Conservation (phyloP, 2,797 vertebrate genomes). For the Esox lucius region DNA sequence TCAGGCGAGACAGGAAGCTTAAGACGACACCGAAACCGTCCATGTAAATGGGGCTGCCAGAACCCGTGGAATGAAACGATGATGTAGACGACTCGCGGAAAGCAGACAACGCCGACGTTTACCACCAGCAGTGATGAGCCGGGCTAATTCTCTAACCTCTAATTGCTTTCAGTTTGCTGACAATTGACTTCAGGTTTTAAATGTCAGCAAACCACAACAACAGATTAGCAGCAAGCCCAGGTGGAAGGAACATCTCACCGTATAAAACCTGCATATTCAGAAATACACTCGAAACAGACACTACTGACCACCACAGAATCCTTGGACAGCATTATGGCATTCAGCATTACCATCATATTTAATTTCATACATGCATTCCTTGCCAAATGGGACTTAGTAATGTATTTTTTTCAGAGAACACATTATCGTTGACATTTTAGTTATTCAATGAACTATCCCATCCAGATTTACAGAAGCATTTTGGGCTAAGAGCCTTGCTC, state of each 20-base stretch:
- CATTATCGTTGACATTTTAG: constrained; percentile 5
- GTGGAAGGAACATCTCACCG: not conserved
- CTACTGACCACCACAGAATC: not conserved
- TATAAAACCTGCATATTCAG: not conserved
- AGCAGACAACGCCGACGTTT: not conserved
- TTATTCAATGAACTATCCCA: too few species aligned
- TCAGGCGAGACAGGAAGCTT: constrained; percentile 27
- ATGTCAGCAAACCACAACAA: constrained; percentile 45
- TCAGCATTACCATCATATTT: constrained; percentile 34
- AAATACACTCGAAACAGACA: not conserved
- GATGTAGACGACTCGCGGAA: constrained; percentile 14
- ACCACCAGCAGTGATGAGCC: constrained; percentile 31
- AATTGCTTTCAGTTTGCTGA: constrained; percentile 54
- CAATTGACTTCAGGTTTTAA: constrained; percentile 38
- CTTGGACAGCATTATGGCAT: constrained; percentile 26
- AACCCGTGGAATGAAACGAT: constrained; percentile 48
- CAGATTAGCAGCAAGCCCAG: not conserved
- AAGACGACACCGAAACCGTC: constrained; percentile 25
- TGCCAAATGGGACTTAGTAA: constrained; percentile 51
- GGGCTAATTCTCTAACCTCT: constrained; percentile 50
- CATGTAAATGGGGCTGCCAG: constrained; percentile 51
- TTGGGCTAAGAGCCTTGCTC: too few species aligned
- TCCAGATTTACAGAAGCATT: too few species aligned
- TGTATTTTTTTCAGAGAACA: constrained; percentile 34
- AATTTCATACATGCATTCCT: constrained; percentile 49